Base-by-base conservation (phyloP, 2,888 invertebrate species). In the Trissolcus japonicus region DNA sequence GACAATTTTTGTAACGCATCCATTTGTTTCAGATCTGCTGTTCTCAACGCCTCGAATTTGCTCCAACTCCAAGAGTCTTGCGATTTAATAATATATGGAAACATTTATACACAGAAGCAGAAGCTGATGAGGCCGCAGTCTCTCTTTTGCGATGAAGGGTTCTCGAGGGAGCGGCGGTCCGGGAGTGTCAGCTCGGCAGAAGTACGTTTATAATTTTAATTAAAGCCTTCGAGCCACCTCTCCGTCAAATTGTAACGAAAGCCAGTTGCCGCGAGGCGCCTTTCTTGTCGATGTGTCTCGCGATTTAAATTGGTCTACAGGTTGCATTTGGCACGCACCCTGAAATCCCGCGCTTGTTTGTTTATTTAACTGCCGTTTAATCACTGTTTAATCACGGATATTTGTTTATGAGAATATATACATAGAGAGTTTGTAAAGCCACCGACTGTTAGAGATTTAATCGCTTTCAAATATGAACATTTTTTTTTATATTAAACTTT, bases 151-250 rank as follows among this genome's bases (percentile, higher is more conserved):
- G 14, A 60, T 14, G 61, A 41, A 59, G 54, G 69, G 73, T 65
- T 53, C 53, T 67, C 65, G 74, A 78, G 69, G 79, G 79, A 72
- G 81, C 80, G 82, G 82, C 48, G 76, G 74, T 76, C 77, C 78
- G 71, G 66, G 60, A 74, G 51, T 48, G 51, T 74, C 67, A 59
- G 72, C 67, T 67, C 61, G 73, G 73, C 57, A 13, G 57, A 68
- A 79, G 76, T 83, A 80, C 86, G 85, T 86, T 86, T 87, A 83
- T 87, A 87, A 86, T 86, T 87, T 87, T 87, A 87, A 87, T 87
- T 87, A 85, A 84, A 86, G 85, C 86, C 87, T 86, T 85, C 83
- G 80, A 84, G 85, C 79, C 73, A 77, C 71, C 69, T 25, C 25
- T 80, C 77, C 59, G 74, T 67, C 53, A 67, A 72, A 61, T 76